Conservation (phyloP, 2,113 vertebrate species). For the Salvelinus alpinus region DNA sequence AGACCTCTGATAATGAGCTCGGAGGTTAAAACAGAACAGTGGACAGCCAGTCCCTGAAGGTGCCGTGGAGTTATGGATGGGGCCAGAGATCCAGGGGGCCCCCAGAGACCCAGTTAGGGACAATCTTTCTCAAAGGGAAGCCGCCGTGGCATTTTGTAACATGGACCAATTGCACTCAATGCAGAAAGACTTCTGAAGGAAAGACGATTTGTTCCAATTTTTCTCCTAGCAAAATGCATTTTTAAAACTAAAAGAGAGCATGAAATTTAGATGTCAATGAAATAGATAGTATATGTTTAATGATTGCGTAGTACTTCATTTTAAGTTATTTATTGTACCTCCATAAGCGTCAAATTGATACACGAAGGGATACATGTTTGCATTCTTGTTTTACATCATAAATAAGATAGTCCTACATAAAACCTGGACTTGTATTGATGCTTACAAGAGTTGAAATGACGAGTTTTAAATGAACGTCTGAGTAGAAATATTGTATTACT, state of each 20-base stretch:
- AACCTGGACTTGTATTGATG: conserved; percentile 20
- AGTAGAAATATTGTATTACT: neutral
- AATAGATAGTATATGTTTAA: conserved; percentile 5
- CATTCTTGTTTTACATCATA: neutral
- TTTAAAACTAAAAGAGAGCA: conserved; percentile 25
- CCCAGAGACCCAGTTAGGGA: conserved; percentile 68
- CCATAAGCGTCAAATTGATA: conserved; percentile 4
- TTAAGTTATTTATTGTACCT: neutral
- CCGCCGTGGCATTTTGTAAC: conserved; percentile 64
- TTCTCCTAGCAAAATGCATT: conserved; percentile 26
- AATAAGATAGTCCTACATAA: neutral
- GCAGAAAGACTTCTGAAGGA: conserved; percentile 32
- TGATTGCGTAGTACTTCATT: neutral
- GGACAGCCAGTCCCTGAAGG: conserved; percentile 83
- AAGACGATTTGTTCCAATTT: conserved; percentile 28
- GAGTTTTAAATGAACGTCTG: neutral
- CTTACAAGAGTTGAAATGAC: neutral
- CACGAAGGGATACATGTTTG: neutral
- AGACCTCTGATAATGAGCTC: conserved; percentile 90
- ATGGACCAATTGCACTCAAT: conserved; percentile 62
- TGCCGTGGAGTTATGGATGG: conserved; percentile 75
- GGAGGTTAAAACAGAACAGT: conserved; percentile 73
- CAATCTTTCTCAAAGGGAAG: conserved; percentile 68
- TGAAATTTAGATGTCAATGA: conserved; percentile 19
- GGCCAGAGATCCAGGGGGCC: conserved; percentile 46